A percentile compares a stretch with the other conserved stretches of the same genome.
phyloP scores from a whole-genome alignment of 2,113 vertebrate species.

The Anser brachyrhynchus region DNA sequence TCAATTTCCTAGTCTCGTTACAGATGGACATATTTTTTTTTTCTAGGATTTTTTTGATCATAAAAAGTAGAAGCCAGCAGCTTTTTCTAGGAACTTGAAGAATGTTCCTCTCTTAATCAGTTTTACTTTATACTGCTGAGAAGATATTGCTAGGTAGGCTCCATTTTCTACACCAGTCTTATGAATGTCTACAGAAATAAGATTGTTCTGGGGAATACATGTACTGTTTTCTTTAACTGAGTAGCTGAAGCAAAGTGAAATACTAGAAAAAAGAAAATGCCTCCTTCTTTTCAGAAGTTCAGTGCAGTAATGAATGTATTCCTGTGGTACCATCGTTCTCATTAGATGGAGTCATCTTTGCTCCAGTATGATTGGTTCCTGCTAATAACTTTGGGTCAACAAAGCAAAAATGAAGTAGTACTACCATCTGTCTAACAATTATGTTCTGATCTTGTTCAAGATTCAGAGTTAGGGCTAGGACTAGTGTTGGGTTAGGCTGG shows the following conservation, averaged over 20 bases:
- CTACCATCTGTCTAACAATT: neutral
- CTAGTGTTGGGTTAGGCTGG: neutral
- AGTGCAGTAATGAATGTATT: neutral
- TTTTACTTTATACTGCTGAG: slow-evolving; percentile 23
- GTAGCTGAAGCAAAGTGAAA: slow-evolving; percentile 29
- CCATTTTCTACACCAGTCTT: slow-evolving; percentile 23
- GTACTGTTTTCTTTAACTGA: slow-evolving; percentile 19
- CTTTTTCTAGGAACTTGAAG: slow-evolving; percentile 35
- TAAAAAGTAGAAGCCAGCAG: slow-evolving; percentile 43
- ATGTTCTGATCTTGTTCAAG: neutral
- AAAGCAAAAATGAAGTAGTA: neutral
- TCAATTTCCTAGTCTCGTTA: slow-evolving; percentile 34
- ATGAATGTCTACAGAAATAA: neutral
- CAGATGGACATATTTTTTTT: slow-evolving; percentile 18
- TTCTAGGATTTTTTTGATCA: slow-evolving; percentile 44
- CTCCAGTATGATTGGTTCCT: neutral
- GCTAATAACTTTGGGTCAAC: neutral
- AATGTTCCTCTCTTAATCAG: slow-evolving; percentile 37
- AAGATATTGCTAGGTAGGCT: slow-evolving; percentile 36
- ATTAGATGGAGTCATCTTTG: neutral
- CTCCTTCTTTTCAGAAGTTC: neutral
- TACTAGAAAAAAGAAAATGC: neutral
- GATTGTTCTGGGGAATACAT: neutral
- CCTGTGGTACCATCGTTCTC: neutral
- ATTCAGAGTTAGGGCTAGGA: neutral